Evolutionary conservation across 2,797 vertebrate species (phyloP).

Genomic region (Scyliorhinus canicula): DNA sequence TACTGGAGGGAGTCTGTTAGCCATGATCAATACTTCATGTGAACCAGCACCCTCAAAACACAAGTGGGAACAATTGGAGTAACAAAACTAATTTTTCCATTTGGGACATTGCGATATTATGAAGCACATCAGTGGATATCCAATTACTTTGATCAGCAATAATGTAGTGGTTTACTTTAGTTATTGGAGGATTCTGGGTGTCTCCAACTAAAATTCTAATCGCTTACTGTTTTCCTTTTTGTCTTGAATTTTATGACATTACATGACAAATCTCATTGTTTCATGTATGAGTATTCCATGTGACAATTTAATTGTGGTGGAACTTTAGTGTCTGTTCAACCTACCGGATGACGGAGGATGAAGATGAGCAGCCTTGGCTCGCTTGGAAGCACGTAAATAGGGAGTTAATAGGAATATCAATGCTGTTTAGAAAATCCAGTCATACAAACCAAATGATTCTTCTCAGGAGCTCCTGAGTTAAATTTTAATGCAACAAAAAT

Average conservation of each 20-base stretch:
- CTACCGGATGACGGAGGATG: background rate
- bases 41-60: background rate
- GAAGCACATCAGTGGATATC: background rate
- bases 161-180: background rate
- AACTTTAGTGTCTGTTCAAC: background rate
- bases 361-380: background rate
- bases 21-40: background rate
- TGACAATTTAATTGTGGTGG: background rate
- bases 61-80: background rate
- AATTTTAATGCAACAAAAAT: background rate
- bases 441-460: background rate
- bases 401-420: background rate
- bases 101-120: background rate
- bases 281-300: background rate
- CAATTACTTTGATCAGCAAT: background rate
- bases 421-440: background rate
- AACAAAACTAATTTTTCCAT: background rate
- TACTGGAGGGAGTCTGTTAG: background rate
- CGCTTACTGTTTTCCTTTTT: background rate
- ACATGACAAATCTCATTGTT: background rate
- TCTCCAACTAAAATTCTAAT: background rate
- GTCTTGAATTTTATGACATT: background rate
- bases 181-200: background rate
- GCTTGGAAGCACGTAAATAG: background rate
- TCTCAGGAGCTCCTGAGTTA: background rate